Evolutionary conservation across 2,888 invertebrate genomes (phyloP).

Genomic region (Mythimna loreyi): DNA sequence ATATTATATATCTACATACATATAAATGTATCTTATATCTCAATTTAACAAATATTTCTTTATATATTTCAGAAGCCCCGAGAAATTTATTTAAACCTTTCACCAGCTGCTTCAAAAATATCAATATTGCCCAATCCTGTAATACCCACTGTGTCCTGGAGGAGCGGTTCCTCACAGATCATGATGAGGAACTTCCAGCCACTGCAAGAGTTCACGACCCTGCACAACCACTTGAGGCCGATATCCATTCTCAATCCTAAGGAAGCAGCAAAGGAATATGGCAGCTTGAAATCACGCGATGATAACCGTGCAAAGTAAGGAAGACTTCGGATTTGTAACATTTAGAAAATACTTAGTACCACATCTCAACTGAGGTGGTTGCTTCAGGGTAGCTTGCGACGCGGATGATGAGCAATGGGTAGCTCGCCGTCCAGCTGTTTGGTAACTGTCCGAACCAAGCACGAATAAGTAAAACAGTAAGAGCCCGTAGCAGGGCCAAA

Average conservation of each 20-base stretch:
- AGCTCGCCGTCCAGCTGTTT: too few species aligned
- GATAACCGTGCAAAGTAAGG: background rate
- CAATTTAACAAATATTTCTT: background rate
- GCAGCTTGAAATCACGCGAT: background rate
- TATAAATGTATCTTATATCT: background rate
- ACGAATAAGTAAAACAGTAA: too few species aligned
- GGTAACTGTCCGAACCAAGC: too few species aligned
- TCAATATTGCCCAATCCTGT: conserved; percentile 65
- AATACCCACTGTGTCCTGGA: conserved; percentile 65
- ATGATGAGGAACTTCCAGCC: conserved; percentile 74
- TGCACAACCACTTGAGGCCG: background rate
- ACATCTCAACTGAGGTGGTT: too few species aligned
- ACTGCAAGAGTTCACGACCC: conserved; percentile 39
- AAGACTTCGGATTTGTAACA: background rate
- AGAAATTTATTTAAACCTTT: conserved; percentile 38
- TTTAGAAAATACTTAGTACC: too few species aligned
- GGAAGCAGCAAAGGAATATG: conserved; percentile 3
- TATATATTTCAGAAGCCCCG: conserved; percentile 15
- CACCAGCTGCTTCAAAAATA: conserved; percentile 50
- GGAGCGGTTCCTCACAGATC: conserved; percentile 70
- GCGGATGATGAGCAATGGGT: too few species aligned
- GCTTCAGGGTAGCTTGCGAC: too few species aligned
- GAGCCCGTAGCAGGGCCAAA: too few species aligned
- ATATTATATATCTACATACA: too few species aligned
- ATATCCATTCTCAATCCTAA: conserved; percentile 16